Conservation (phyloP, 2,888 invertebrate species). For the Phortica okadai region DNA sequence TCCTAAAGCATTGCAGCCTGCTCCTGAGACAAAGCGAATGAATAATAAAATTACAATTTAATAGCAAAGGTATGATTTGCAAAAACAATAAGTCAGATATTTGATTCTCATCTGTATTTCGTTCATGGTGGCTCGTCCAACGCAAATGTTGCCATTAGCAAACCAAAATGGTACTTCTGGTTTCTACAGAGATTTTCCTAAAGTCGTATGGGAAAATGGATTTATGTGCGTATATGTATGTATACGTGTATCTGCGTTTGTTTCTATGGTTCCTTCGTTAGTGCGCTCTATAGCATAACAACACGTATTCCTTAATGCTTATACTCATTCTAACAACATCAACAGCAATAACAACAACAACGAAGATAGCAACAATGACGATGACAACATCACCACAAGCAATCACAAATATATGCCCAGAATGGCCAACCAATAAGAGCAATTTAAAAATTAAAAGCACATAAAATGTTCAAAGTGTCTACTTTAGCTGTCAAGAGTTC, state of each 20-base stretch:
- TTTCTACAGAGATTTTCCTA: not conserved
- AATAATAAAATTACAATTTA: not conserved
- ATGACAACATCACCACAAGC: not conserved
- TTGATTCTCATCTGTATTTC: no score
- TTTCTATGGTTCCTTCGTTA: not conserved
- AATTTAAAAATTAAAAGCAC: conserved; percentile 25
- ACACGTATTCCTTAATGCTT: not conserved
- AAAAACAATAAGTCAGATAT: not conserved
- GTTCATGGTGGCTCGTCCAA: not conserved
- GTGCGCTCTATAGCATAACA: not conserved
- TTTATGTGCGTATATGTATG: not conserved
- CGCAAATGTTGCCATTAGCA: not conserved
- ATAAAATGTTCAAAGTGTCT: conserved; percentile 2
- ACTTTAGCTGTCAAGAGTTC: conserved; percentile 16
- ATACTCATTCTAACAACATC: not conserved
- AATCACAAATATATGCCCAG: not conserved
- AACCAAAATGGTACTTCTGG: not conserved
- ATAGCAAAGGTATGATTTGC: conserved; percentile 5
- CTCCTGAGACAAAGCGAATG: no score
- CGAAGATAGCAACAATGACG: not conserved
- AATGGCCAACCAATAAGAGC: not conserved
- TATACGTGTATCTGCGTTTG: not conserved
- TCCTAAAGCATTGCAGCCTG: no score
- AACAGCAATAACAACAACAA: not conserved
- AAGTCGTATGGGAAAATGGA: not conserved